Conservation (phyloP, 2,888 invertebrate species). For the Nephrotoma appendiculata region DNA sequence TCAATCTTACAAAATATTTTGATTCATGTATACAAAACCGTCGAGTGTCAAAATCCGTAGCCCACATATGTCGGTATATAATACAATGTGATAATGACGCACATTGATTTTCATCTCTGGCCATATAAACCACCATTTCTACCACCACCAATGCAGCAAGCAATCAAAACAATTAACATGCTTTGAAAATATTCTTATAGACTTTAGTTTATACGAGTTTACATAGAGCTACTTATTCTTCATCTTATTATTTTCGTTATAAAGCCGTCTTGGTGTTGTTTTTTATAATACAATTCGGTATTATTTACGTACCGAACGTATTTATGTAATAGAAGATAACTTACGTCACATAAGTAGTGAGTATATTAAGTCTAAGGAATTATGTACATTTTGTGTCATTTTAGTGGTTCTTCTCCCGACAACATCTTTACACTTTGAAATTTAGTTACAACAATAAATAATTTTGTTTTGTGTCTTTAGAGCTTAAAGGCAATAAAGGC, state of each 20-base stretch:
- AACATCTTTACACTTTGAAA: background rate
- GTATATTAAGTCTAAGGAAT: background rate
- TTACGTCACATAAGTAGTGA: background rate
- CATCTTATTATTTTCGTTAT: background rate
- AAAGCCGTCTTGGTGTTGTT: background rate
- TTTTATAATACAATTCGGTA: background rate
- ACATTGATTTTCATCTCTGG: background rate
- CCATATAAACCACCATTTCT: background rate
- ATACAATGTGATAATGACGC: background rate
- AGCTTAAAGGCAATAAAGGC: background rate
- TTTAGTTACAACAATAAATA: background rate
- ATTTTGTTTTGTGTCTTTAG: background rate
- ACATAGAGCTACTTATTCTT: background rate
- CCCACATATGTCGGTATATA: background rate
- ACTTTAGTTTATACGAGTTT: background rate
- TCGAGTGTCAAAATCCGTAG: background rate
- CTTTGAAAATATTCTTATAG: background rate
- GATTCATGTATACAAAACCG: background rate
- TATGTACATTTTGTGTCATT: background rate
- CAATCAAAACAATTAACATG: background rate
- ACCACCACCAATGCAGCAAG: background rate
- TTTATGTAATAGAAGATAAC: background rate
- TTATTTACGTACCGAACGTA: background rate
- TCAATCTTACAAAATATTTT: background rate
- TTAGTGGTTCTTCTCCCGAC: background rate